These are phyloP conservation scores for Parnassius orleans DNA, from an alignment of 2,888 invertebrate genomes.

Conservation along the genomic window DNA sequence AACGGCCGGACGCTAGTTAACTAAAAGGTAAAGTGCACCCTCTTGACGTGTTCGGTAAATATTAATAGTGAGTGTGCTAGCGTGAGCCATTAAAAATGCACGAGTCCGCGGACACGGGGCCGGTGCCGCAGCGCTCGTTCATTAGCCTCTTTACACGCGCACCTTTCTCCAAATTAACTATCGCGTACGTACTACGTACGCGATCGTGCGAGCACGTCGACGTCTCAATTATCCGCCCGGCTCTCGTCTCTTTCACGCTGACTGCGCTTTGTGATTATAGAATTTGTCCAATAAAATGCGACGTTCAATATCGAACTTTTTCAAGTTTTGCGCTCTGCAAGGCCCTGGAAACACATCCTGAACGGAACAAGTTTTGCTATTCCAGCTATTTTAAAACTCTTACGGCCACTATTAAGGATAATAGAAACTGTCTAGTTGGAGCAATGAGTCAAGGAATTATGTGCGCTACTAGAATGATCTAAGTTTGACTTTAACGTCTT, in stretches of 20 bases:
- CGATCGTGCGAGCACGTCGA: constrained; percentile 29
- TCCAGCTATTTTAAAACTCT: constrained; percentile 76
- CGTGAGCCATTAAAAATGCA: constrained; percentile 79
- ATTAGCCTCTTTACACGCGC: constrained; percentile 65
- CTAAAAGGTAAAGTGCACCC: constrained; percentile 82
- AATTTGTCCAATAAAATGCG: constrained; percentile 71
- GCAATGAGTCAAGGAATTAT: constrained; percentile 73
- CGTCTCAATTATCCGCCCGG: constrained; percentile 42
- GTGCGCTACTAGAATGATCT: constrained; percentile 65
- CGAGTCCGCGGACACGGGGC: constrained; percentile 73
- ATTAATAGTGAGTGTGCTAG: constrained; percentile 79
- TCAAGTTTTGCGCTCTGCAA: constrained; percentile 56
- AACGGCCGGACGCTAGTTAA: constrained; percentile 81
- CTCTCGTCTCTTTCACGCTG: constrained; percentile 38
- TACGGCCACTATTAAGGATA: constrained; percentile 76
- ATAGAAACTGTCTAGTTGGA: constrained; percentile 72
- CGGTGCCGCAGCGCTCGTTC: constrained; percentile 48
- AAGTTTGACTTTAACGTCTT: constrained; percentile 69
- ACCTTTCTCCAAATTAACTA: constrained; percentile 49
- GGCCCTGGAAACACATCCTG: constrained; percentile 66
- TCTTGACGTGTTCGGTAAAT: constrained; percentile 81
- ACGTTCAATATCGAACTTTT: constrained; percentile 70
- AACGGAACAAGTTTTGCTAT: constrained; percentile 70
- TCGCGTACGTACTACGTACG: constrained; percentile 32
- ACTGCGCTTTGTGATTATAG: constrained; percentile 55